Conservation (phyloP, 2,113 vertebrate genomes). For the Eulemur macaco region DNA sequence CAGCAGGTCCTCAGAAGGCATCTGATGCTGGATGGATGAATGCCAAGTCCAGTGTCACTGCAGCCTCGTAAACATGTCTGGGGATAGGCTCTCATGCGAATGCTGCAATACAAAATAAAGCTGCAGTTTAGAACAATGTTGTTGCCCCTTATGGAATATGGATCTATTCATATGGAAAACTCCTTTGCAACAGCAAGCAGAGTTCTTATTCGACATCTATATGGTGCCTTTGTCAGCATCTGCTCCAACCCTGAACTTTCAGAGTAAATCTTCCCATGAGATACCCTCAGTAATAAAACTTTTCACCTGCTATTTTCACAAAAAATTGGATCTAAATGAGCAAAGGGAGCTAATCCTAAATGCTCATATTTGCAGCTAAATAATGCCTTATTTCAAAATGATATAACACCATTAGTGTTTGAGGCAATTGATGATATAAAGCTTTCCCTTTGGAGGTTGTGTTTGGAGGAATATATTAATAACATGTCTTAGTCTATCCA, state of each 20-base stretch:
- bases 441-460: not conserved
- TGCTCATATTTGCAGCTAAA: not conserved
- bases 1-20: not conserved
- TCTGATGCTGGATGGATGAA: not conserved
- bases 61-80: not conserved
- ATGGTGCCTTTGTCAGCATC: slow-evolving; percentile 57
- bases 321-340: slow-evolving; percentile 37
- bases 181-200: not conserved
- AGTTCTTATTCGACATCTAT: slow-evolving; percentile 35
- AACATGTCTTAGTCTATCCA: not conserved
- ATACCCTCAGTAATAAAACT: slow-evolving; percentile 39
- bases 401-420: not conserved
- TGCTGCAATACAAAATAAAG: not conserved
- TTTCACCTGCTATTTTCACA: slow-evolving; percentile 43
- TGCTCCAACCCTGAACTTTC: slow-evolving; percentile 52
- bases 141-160: not conserved
- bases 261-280: slow-evolving; percentile 43
- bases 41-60: not conserved
- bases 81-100: not conserved
- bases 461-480: not conserved
- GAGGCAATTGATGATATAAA: not conserved
- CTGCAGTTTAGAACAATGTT: slow-evolving; percentile 17
- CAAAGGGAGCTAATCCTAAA: slow-evolving; percentile 17
- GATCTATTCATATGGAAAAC: slow-evolving; percentile 26
- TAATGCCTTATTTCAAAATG: slow-evolving; percentile 33